These are phyloP conservation scores for Nemopilema nomurai DNA, from an alignment of 30 jellyfish, hydroid and myxozoan genomes.

Conservation along the genomic window DNA sequence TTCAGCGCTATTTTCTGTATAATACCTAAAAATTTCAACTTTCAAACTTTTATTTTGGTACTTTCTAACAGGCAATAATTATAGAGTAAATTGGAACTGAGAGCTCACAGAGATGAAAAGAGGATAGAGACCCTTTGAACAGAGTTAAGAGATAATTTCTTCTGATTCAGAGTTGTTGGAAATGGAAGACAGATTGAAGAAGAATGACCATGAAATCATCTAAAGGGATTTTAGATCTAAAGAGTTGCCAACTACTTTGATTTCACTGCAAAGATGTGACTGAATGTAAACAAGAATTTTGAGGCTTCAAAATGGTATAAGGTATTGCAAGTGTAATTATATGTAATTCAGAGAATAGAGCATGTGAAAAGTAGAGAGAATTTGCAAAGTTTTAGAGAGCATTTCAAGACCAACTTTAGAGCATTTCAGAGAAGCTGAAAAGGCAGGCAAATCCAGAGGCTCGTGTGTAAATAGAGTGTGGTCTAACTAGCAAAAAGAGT, in stretches of 20 bases:
- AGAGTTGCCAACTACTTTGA: not conserved
- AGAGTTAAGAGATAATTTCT: not conserved
- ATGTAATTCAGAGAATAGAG: not conserved
- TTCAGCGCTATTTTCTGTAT: not conserved
- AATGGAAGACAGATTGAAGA: not conserved
- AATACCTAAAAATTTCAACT: not conserved
- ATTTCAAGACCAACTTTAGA: too few relatives aligned
- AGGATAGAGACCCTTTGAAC: not conserved
- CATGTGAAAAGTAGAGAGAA: conserved; percentile 7
- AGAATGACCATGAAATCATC: not conserved
- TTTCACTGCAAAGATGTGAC: not conserved
- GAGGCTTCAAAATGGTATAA: not conserved
- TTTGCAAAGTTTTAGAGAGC: too few relatives aligned
- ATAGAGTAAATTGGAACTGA: not conserved
- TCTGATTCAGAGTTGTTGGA: not conserved
- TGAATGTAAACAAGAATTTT: not conserved
- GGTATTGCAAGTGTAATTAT: not conserved
- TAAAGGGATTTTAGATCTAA: not conserved
- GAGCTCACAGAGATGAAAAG: not conserved
- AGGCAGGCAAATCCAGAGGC: not conserved
- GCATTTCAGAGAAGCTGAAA: not conserved
- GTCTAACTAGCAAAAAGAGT: not conserved
- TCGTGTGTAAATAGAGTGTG: not conserved
- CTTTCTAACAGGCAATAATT: not conserved
- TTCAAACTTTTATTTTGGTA: not conserved